Evolutionary conservation across 2,888 invertebrate genomes (phyloP), one percentile per base, ranked within the genome.

Genomic region (Coenonympha arcania): DNA sequence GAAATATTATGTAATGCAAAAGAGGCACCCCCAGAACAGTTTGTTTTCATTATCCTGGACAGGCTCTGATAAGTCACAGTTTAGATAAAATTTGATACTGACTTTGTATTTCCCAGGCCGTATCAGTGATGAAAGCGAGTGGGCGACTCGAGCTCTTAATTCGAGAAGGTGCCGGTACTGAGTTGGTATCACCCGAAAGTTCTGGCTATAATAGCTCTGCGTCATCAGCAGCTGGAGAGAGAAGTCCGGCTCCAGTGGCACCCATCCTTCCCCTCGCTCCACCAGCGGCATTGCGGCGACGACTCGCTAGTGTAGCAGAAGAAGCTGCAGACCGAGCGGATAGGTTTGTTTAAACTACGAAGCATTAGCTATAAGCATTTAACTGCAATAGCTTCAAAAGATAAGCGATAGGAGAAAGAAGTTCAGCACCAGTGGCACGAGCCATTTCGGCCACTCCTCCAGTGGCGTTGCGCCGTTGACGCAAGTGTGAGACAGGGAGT

Each of bases 201-300:
- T 93, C 93, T 48, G 94, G 94, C 5, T 94, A 94, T 80, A 93
- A 94, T 68, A 93, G 93, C 66, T 93, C 93, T 0, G 93, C 93
- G n/a, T 93, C 93, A 56, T 93, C 92, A 19, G 91, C 93, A 1
- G 93, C 93, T 0, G 86, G 86, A 0, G 94, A 93, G 66, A 89
- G 91, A 58, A 91, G 90, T 66, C 84, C 84, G 0, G 90, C 90
- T 4, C 90, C 91, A 34, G 74, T 66, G 4, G 69, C 70, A 2
- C 66, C 76, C 0, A 64, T 65, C n/a, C 55, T 58, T 1, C 61
- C 66, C 4, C 72, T 79, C 13, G 79, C 83, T 0, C 83, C 84
- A 0, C 91, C 91, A 33, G 91, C 92, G 68, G 90, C 90, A 1
- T 87, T 91, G 54, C 79, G 88, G 31, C 89, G 91, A 61, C 80